Evolutionary conservation across 2,797 vertebrate species (phyloP).

Genomic region (Gephyroberyx darwinii): DNA sequence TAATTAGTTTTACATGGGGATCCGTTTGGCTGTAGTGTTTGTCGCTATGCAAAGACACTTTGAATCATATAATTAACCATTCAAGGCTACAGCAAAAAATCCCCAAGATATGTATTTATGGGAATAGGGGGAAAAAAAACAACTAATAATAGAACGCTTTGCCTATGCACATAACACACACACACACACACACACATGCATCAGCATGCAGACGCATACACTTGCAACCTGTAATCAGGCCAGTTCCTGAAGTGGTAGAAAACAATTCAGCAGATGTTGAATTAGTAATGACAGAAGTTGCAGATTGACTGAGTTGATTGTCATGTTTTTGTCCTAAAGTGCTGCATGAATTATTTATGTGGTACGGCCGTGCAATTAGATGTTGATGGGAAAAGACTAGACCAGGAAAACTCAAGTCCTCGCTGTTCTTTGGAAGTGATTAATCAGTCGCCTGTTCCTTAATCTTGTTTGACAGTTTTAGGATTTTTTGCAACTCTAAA

Average conservation of each 20-base stretch:
- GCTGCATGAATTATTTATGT: conserved; percentile 80
- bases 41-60: conserved; percentile 32
- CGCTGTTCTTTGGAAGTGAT: conserved; percentile 51
- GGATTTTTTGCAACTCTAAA: conserved; percentile 37
- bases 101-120: conserved; percentile 1
- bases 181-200: conserved; percentile 16
- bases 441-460: conserved; percentile 50
- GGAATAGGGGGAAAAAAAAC: background rate
- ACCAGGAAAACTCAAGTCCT: conserved; percentile 46
- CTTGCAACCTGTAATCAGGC: conserved; percentile 51
- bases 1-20: conserved; percentile 72
- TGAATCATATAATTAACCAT: conserved; percentile 42
- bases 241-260: conserved; percentile 38
- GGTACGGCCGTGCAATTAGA: conserved; percentile 61
- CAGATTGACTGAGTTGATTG: conserved; percentile 72
- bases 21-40: conserved; percentile 54
- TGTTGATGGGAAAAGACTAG: conserved; percentile 61
- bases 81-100: conserved; percentile 42
- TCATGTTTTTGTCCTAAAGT: conserved; percentile 75
- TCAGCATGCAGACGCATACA: conserved; percentile 14
- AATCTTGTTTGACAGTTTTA: conserved; percentile 57
- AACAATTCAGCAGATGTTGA: conserved; percentile 63
- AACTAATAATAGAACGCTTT: conserved; percentile 42
- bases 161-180: conserved; percentile 12
- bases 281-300: conserved; percentile 73